A percentile compares a stretch with the other conserved stretches of the same genome.
Conservation (phyloP, 2,113 vertebrate species). For the Dunckerocampus dactyliophorus region DNA sequence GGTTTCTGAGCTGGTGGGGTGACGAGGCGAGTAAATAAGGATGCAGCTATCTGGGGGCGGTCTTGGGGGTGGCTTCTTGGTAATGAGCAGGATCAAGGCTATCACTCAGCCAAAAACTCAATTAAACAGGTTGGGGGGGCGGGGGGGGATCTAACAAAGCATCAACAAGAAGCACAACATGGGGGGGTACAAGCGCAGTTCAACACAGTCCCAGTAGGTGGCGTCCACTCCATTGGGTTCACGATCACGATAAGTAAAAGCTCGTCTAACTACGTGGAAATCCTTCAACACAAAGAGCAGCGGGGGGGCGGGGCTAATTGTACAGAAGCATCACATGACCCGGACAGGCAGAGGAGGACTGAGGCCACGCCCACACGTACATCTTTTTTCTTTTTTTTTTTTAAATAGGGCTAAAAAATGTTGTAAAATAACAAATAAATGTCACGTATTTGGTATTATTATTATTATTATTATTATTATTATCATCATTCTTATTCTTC, state of each 20-base stretch:
- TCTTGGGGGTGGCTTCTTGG: slow-evolving; percentile 38
- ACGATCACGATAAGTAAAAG: slow-evolving; percentile 69
- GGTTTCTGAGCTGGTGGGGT: slow-evolving; percentile 55
- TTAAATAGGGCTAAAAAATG: too few species aligned
- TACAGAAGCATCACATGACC: slow-evolving; percentile 59
- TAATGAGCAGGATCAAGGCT: background rate
- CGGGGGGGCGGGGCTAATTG: slow-evolving; percentile 17
- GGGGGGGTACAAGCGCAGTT: slow-evolving; percentile 50
- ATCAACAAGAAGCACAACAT: slow-evolving; percentile 23
- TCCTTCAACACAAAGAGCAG: slow-evolving; percentile 64
- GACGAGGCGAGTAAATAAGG: slow-evolving; percentile 52
- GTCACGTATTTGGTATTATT: too few species aligned
- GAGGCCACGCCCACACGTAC: slow-evolving; percentile 43
- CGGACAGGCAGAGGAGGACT: slow-evolving; percentile 33
- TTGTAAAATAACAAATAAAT: too few species aligned
- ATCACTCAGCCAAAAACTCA: background rate
- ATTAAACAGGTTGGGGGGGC: background rate
- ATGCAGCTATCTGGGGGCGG: slow-evolving; percentile 27
- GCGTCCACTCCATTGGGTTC: slow-evolving; percentile 62
- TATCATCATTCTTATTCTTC: too few species aligned
- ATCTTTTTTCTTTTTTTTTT: background rate
- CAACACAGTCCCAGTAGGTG: slow-evolving; percentile 62
- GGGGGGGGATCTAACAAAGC: slow-evolving; percentile 11
- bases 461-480: too few species aligned
- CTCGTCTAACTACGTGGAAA: slow-evolving; percentile 57